Evolutionary conservation across 2,888 invertebrate species (phyloP).

Genomic region (Adineta ricciae): DNA sequence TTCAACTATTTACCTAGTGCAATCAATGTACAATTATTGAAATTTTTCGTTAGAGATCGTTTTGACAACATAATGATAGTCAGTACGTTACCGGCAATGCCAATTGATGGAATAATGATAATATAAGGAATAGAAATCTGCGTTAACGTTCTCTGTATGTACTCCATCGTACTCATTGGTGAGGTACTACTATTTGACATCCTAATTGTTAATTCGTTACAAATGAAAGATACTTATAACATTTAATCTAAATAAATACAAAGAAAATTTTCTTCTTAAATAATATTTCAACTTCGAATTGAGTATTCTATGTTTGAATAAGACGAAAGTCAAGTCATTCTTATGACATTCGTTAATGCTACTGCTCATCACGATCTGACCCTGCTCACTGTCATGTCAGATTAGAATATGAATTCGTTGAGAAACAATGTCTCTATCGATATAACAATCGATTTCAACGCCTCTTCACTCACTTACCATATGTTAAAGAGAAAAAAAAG

Average conservation of each 20-base stretch:
- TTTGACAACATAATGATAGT: background rate
- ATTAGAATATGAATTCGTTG: background rate
- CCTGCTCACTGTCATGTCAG: too few species aligned
- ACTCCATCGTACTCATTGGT: background rate
- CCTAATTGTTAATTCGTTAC: too few species aligned
- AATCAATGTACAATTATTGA: slow-evolving; percentile 15
- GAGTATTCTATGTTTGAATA: too few species aligned
- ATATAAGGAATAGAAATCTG: background rate
- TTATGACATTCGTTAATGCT: too few species aligned
- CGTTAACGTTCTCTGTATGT: background rate
- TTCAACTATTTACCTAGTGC: background rate
- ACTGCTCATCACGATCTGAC: too few species aligned
- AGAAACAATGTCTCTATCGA: background rate
- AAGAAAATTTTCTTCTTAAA: too few species aligned
- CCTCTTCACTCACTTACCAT: background rate
- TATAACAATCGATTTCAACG: background rate
- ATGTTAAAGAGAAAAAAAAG: background rate
- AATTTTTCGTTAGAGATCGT: slow-evolving; percentile 9
- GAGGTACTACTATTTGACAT: background rate
- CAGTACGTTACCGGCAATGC: background rate
- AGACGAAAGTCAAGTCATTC: too few species aligned
- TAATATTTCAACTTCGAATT: too few species aligned
- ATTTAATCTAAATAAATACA: too few species aligned
- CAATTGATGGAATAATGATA: background rate
- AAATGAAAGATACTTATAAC: too few species aligned